Base-by-base conservation (phyloP, 2,888 invertebrate genomes). In the Agrilus mali region DNA sequence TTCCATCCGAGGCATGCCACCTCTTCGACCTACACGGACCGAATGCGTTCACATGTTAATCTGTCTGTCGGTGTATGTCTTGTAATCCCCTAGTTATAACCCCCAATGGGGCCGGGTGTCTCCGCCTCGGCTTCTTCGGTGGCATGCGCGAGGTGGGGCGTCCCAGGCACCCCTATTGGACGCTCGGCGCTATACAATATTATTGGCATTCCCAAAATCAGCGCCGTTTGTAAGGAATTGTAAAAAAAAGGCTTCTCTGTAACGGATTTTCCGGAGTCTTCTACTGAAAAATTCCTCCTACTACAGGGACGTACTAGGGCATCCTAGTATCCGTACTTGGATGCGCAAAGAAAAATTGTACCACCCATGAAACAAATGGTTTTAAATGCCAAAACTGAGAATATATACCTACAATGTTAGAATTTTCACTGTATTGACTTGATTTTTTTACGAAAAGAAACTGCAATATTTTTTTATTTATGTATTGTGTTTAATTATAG, bases 1-100 rank as follows among this genome's bases (percentile, higher is more conserved):
- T 45, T 60, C 59, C 54, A 63, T 59, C 47, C 65, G 64, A 59
- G 66, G 65, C 66, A 66, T 65, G 50, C 61, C 63, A 60, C 58
- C 55, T 52, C 54, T 52, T 53, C 53, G 45, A 47, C 44, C 41
- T 32, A 41, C 49, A 46, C 45, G 42, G 51, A 53, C 52, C 53
- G 53, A 54, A 53, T 50, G 43, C 40, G 42, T 36, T 40, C 33
- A 31, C 34, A 27, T 43, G 36, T 34, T 36, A 33, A 36, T 36
- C 36, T 41, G 43, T 33, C 34, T 41, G 17, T 27, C 39, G 40
- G 31, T 44, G 44, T 44, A 41, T 41, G 42, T 42, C 39, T 27
- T 27, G 27, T 27, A 27, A 27, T 27, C 20, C 16, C 39, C 38
- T 41, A 45, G 39, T 43, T 45, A 45, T 43, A 51, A 41, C 48